Evolutionary conservation across 2,797 vertebrate species (phyloP), one percentile per base, ranked within the genome.

Genomic region (Diceros bicornis): DNA sequence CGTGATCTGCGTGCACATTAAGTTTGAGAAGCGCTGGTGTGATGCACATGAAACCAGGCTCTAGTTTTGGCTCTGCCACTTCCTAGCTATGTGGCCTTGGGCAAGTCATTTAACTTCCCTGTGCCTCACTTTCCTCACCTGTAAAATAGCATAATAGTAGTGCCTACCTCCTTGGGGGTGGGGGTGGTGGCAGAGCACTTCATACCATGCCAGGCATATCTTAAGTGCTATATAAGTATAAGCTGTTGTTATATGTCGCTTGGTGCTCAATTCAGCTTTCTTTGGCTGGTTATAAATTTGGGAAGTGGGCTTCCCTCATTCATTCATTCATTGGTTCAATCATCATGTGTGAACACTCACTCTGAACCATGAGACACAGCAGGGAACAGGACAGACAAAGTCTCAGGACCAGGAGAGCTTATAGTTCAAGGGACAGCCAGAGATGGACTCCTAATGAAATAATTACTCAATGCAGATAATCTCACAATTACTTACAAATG

Each of bases 1-100:
- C 23, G 20, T n/a, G 25, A 11, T 4, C 34, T 0, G 47, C 0
- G 1, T 20, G 47, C 44, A 10, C 1, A 2, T 25, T 47, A 23
- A 16, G n/a, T 66, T 2, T 61, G 23, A 47, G 9, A 83, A 62
- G 71, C 7, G 7, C 64, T 10, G 5, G 11, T 4, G 4, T 27
- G 2, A 23, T 2, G 18, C 37, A 44, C 18, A 0, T 5, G n/a
- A 68, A 37, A 68, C 66, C 8, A 4, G 27, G 12, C 44, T 81
- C 59, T 21, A 9, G 47, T 81, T 59, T 81, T 4, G 41, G 21
- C 44, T 79, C 37, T 79, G 64, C 47, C 3, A 0, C 23, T 37
- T 59, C 57, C 64, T 57, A 50, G 75, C 75, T 82, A 7, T 44
- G 72, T 61, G 34, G 32, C 32, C 52, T 50, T 75, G 78, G 37